Evolutionary conservation across 2,113 vertebrate species (phyloP), one percentile per base, ranked within the genome.

Genomic region (Tragulus kanchil): DNA sequence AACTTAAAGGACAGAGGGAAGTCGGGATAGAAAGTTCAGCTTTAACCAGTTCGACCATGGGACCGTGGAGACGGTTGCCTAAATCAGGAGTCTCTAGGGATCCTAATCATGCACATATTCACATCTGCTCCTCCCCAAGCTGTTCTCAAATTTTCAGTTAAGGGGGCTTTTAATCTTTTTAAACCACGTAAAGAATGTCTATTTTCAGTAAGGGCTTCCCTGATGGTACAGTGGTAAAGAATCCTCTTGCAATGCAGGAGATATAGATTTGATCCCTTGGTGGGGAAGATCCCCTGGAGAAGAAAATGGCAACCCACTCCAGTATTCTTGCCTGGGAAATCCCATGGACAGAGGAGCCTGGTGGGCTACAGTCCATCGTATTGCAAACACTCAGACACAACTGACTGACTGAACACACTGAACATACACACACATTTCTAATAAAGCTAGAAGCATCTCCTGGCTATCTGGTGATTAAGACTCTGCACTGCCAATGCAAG

Each of bases 121-220:
- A 77, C 5, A 36, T 82, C 48, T 58, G 64, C 23, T 21, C 21
- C 65, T 85, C 17, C 10, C 23, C 2, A 14, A 23, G 25, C 14
- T 11, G 31, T 90, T 31, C 25, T 89, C 50, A n/a, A n/a, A n/a
- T n/a, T n/a, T 94, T 90, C 15, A 79, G 9, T 21, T n/a, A n/a
- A n/a, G n/a, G n/a, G n/a, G n/a, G n/a, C n/a, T n/a, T n/a, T n/a
- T n/a, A n/a, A n/a, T n/a, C 69, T 92, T 92, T 87, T 61, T 64
- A 85, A 28, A 90, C 7, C 21, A 90, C 13, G 69, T 56, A 96
- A 85, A 82, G 56, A 83, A 95, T 65, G 50, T 69, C 56, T 79
- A 31, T 67, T 94, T 87, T 23, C 4, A 48, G 48, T 48, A 77
- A 94, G 42, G 71, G 26, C 71, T 75, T 75, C 42, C 71, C 23